Evolutionary conservation across 2,113 vertebrate species (phyloP).

Genomic region (Solenodon paradoxus): DNA sequence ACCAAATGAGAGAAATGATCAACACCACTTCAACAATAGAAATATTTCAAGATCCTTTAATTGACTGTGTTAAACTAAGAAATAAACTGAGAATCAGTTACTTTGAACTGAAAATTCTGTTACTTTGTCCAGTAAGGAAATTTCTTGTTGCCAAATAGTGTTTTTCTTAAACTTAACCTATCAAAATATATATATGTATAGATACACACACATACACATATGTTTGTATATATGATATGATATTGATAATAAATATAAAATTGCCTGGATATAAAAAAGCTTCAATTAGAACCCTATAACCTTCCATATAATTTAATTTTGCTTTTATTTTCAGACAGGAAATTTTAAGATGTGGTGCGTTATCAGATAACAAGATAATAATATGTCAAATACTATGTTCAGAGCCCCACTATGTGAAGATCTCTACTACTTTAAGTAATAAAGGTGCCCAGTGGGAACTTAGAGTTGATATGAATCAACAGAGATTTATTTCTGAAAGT

Average conservation of each 20-base stretch:
- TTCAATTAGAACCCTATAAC: not conserved
- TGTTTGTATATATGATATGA: not conserved
- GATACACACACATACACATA: constrained; percentile 6
- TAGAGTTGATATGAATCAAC: not conserved
- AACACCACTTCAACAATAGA: not conserved
- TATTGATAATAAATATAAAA: not conserved
- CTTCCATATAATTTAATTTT: constrained; percentile 33
- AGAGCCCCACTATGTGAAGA: not conserved
- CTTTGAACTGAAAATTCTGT: constrained; percentile 19
- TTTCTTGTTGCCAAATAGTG: not conserved
- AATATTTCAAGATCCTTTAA: not conserved
- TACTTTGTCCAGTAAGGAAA: not conserved
- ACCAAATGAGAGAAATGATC: not conserved
- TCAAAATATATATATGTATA: constrained; percentile 5
- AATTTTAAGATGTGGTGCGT: not conserved
- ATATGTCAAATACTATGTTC: not conserved
- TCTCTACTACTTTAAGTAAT: constrained; percentile 11
- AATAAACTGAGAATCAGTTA: not conserved
- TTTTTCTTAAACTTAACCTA: constrained; percentile 32
- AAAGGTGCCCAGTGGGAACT: not conserved
- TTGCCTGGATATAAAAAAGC: not conserved
- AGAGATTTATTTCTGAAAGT: constrained; percentile 46
- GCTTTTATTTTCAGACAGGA: constrained; percentile 47
- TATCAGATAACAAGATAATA: not conserved
- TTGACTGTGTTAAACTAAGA: not conserved